These are phyloP conservation scores for Thera britannica DNA, from an alignment of 2,888 invertebrate genomes.

Conservation along the genomic window DNA sequence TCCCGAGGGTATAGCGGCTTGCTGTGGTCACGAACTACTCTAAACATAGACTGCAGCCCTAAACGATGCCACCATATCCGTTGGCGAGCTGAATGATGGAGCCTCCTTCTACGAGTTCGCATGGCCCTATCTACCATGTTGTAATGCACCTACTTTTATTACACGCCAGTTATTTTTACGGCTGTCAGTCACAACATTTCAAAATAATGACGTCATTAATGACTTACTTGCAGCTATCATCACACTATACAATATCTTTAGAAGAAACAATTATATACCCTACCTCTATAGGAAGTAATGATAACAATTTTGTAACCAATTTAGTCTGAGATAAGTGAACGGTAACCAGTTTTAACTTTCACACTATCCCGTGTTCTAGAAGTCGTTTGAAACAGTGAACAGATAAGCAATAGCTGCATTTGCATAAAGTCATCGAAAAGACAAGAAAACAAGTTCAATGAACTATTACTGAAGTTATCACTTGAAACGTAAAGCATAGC, in stretches of 20 bases:
- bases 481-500: neutral
- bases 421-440: slow-evolving; percentile 7
- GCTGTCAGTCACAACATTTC: neutral
- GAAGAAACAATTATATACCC: neutral
- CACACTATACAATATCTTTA: slow-evolving; percentile 4
- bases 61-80: slow-evolving; percentile 81
- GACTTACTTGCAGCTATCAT: neutral
- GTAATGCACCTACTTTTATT: slow-evolving; percentile 6
- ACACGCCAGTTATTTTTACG: slow-evolving; percentile 7
- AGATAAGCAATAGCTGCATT: slow-evolving; percentile 24
- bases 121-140: slow-evolving; percentile 37
- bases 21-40: slow-evolving; percentile 75
- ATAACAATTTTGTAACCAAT: slow-evolving; percentile 27
- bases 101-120: slow-evolving; percentile 58
- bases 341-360: slow-evolving; percentile 23
- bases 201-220: neutral
- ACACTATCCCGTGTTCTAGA: slow-evolving; percentile 25
- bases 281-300: slow-evolving; percentile 4
- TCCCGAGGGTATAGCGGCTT: slow-evolving; percentile 69
- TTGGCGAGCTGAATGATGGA: slow-evolving; percentile 53
- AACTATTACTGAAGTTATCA: slow-evolving; percentile 1
- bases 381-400: slow-evolving; percentile 9
- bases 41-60: slow-evolving; percentile 75
- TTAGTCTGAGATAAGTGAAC: slow-evolving; percentile 15
- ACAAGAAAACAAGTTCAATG: neutral